Base-by-base conservation (phyloP, 1,140 invertebrate species). In the Listronotus oregonensis region DNA sequence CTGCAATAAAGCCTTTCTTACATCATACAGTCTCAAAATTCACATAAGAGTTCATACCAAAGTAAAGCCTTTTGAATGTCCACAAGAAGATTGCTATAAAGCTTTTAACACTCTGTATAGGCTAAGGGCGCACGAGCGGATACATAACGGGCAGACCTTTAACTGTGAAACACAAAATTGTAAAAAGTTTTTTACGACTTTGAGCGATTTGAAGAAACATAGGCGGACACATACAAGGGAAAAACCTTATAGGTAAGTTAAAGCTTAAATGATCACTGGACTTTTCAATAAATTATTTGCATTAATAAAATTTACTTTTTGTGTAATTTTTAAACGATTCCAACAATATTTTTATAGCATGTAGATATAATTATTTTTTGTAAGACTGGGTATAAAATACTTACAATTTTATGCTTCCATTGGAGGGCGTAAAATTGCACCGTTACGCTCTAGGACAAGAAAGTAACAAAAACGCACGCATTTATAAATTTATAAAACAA, bases 81-180 rank as follows among this genome's bases (percentile, higher is more conserved):
- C 83, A 55, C 85, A 90, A 65, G 83, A 83, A 63, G 87, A 84
- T 49, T 98, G 96, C 83, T 87, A 90, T 74, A 96, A 96, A 81
- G 91, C 94, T 50, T 97, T 97, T 80, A 97, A 95, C 79, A 98
- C 95, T 58, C 81, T 96, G 21, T 97, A 97, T 83, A 89, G 93
- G 83, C 83, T 97, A 75, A 87, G 91, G 81, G 94, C 95, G 71
- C 95, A 97, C 79, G 87, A 96, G 81, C 85, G 95, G 72, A 82
- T 97, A 64, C 95, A 97, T 80, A 96, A 90, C 77, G 95, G 95
- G 10, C 88, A 96, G 75, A 96, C 94, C n/a, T 98, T 97, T 79
- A 95, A 97, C 80, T 98, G 95, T 81, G 85, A 89, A 74, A 83
- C 88, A 63, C 83, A 85, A 71, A 90, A 90, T 62, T 98, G 95